A percentile compares a stretch with the other conserved stretches of the same genome.
phyloP scores from a whole-genome alignment of 2,113 vertebrate genomes.

The Megaleporinus macrocephalus region DNA sequence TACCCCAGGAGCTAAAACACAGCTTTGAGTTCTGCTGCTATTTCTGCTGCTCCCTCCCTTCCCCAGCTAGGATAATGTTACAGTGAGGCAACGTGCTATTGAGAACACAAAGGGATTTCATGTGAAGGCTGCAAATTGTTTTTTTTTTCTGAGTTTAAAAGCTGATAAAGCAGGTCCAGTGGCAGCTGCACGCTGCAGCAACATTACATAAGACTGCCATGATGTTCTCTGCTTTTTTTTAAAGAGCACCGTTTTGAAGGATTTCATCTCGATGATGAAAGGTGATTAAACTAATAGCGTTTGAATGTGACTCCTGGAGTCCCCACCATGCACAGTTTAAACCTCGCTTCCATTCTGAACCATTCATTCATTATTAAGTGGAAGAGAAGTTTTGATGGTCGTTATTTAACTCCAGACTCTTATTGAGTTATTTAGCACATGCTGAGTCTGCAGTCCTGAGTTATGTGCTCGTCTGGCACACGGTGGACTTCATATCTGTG shows the following conservation, averaged over 20 bases:
- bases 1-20: conserved; percentile 19
- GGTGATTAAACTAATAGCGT: conserved; percentile 44
- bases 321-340: neutral
- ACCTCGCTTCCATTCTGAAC: too few species aligned
- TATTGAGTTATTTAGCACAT: too few species aligned
- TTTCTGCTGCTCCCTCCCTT: conserved; percentile 22
- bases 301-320: neutral
- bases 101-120: conserved; percentile 33
- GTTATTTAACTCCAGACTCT: too few species aligned
- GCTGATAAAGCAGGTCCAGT: conserved; percentile 20
- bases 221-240: conserved; percentile 39
- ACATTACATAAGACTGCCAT: conserved; percentile 65
- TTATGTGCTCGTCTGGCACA: too few species aligned
- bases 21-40: conserved; percentile 33
- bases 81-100: conserved; percentile 14
- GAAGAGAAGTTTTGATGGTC: too few species aligned
- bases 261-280: conserved; percentile 38
- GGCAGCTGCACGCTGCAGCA: conserved; percentile 21
- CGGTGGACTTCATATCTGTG: too few species aligned
- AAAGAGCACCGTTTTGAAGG: conserved; percentile 45
- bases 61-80: conserved; percentile 27
- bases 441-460: too few species aligned
- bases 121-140: conserved; percentile 56
- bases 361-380: too few species aligned
- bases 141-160: conserved; percentile 59